Percentiles rank a stretch among this genome's conserved stretches.
These are phyloP conservation scores for Neocrepidodera transversa DNA, from an alignment of 2,888 invertebrate genomes.

Conservation along the genomic window DNA sequence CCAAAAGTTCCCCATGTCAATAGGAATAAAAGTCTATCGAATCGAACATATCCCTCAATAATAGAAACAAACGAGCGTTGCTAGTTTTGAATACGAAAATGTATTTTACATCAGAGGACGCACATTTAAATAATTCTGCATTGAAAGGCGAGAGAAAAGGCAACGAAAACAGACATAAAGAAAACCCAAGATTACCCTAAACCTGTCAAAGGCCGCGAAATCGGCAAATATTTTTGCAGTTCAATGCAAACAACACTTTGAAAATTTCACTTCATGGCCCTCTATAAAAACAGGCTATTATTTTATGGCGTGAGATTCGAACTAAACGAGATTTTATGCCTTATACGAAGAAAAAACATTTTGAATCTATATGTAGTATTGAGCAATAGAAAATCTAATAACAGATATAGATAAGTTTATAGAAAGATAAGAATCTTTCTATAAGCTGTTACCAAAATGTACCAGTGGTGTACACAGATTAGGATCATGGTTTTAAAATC, in stretches of 20 bases:
- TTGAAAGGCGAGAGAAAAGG: slow-evolving; percentile 21
- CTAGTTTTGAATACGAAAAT: slow-evolving; percentile 30
- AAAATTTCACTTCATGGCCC: slow-evolving; percentile 25
- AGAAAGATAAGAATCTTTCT: too few species aligned
- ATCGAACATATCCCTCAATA: slow-evolving; percentile 21
- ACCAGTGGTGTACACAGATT: too few species aligned
- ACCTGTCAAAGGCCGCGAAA: slow-evolving; percentile 28
- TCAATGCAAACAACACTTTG: slow-evolving; percentile 30
- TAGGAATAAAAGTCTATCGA: slow-evolving; percentile 23
- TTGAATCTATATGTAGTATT: too few species aligned
- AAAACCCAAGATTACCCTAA: slow-evolving; percentile 29
- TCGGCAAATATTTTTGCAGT: slow-evolving; percentile 34
- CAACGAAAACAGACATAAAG: slow-evolving; percentile 29
- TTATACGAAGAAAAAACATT: slow-evolving; percentile 1
- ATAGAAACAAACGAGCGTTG: slow-evolving; percentile 27
- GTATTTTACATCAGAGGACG: slow-evolving; percentile 20
- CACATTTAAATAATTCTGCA: slow-evolving; percentile 25
- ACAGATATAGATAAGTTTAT: too few species aligned
- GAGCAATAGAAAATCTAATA: too few species aligned
- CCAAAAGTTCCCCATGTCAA: slow-evolving; percentile 11
- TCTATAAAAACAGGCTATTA: slow-evolving; percentile 32
- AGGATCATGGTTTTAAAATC: too few species aligned
- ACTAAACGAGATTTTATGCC: not conserved
- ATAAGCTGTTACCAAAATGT: too few species aligned
- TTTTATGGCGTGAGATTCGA: slow-evolving; percentile 19